These are phyloP conservation scores for Drosophila ustulata DNA, from an alignment of 2,888 invertebrate species.

Conservation along the genomic window DNA sequence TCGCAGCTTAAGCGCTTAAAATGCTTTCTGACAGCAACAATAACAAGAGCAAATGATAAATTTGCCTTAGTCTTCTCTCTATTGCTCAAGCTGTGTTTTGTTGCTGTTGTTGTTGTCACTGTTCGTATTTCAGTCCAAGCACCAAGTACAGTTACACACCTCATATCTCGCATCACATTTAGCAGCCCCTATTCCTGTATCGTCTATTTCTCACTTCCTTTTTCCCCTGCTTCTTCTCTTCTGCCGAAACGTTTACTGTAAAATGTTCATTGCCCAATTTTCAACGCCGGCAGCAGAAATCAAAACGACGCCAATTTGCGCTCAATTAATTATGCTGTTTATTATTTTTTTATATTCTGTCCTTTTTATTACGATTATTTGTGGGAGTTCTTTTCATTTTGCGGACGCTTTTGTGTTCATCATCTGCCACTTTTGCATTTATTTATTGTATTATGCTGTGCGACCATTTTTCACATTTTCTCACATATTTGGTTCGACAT, in stretches of 20 bases:
- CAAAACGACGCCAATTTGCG: conserved; percentile 74
- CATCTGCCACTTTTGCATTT: conserved; percentile 40
- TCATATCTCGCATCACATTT: conserved; percentile 23
- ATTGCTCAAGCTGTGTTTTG: conserved; percentile 13
- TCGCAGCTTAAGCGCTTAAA: conserved; percentile 79
- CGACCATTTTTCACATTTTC: conserved; percentile 52
- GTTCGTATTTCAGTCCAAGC: conserved; percentile 33
- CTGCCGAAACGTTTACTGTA: conserved; percentile 12
- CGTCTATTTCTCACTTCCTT: not conserved
- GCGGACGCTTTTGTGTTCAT: conserved; percentile 56
- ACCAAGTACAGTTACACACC: conserved; percentile 32
- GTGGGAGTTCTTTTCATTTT: conserved; percentile 39
- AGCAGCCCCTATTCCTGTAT: conserved; percentile 1
- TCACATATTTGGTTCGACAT: conserved; percentile 10
- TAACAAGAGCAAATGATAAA: conserved; percentile 62
- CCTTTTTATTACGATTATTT: conserved; percentile 44
- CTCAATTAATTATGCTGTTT: conserved; percentile 75
- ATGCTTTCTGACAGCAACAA: conserved; percentile 72
- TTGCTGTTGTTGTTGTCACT: conserved; percentile 9
- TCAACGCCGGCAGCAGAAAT: conserved; percentile 53
- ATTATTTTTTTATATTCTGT: conserved; percentile 22
- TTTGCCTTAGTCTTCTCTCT: conserved; percentile 56
- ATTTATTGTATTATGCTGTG: conserved; percentile 68
- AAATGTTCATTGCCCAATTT: conserved; percentile 54
- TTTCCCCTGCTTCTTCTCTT: conserved; percentile 1